phyloP scores from a whole-genome alignment of 2,888 invertebrate genomes.

The Trichacis sp. region DNA sequence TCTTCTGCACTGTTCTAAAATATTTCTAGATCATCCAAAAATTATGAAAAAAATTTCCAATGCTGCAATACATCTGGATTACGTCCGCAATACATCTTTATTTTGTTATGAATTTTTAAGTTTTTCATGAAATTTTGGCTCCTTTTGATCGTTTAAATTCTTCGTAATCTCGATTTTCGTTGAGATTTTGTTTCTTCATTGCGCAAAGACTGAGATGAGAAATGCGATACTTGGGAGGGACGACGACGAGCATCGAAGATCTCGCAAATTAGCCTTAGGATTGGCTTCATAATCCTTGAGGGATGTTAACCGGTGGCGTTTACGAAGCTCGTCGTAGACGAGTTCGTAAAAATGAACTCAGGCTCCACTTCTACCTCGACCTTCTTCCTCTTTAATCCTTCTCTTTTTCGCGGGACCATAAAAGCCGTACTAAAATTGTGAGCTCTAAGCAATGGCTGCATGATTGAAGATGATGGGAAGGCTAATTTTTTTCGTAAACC shows the following conservation, averaged over 20 bases:
- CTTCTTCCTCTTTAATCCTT: slow-evolving; percentile 67
- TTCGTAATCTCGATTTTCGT: neutral
- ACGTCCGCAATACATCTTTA: too few species aligned
- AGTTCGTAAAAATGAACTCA: slow-evolving; percentile 64
- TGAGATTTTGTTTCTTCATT: neutral
- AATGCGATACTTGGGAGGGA: slow-evolving; percentile 23
- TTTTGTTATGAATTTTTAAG: too few species aligned
- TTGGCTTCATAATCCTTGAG: slow-evolving; percentile 66
- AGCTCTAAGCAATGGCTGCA: slow-evolving; percentile 37
- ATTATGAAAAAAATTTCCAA: too few species aligned
- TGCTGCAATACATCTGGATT: too few species aligned
- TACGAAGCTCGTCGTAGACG: slow-evolving; percentile 52
- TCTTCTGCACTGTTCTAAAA: too few species aligned
- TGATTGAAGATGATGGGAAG: slow-evolving; percentile 67
- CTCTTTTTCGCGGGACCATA: slow-evolving; percentile 47
- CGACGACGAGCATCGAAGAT: slow-evolving; percentile 52
- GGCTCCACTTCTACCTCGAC: slow-evolving; percentile 45
- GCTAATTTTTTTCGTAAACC: slow-evolving; percentile 15
- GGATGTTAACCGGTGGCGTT: slow-evolving; percentile 53
- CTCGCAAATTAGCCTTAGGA: slow-evolving; percentile 68
- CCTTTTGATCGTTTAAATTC: too few species aligned
- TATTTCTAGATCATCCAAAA: too few species aligned
- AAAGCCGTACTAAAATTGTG: slow-evolving; percentile 60
- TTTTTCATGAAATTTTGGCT: too few species aligned
- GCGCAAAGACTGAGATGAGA: slow-evolving; percentile 13